Evolutionary conservation across 2,113 vertebrate genomes (phyloP).

Genomic region (Scomber colias): DNA sequence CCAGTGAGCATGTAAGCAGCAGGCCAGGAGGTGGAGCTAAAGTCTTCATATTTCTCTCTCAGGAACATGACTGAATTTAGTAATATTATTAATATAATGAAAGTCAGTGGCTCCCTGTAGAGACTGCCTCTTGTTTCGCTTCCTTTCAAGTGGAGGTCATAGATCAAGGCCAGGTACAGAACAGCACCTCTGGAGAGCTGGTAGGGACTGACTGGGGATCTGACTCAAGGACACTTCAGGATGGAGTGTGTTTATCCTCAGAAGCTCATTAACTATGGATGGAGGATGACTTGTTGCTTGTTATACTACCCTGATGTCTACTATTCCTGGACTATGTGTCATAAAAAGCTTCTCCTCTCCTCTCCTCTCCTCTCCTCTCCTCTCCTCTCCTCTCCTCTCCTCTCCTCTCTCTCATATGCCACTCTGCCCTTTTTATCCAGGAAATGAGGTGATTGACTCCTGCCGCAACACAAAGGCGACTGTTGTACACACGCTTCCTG

Average conservation of each 20-base stretch:
- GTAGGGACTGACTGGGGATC: constrained; percentile 7
- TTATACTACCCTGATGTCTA: constrained; percentile 44
- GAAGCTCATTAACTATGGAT: constrained; percentile 47
- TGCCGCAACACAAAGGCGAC: constrained; percentile 63
- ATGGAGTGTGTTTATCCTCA: constrained; percentile 56
- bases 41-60: constrained; percentile 17
- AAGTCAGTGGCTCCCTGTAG: constrained; percentile 1
- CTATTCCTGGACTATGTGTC: constrained; percentile 36
- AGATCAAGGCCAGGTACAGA: constrained; percentile 13
- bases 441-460: constrained; percentile 69
- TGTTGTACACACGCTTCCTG: constrained; percentile 68
- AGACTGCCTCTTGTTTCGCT: constrained; percentile 23
- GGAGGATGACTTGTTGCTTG: constrained; percentile 46
- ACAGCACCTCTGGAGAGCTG: constrained; percentile 21
- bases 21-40: constrained; percentile 64
- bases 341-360: constrained; percentile 20
- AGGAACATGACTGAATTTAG: constrained; percentile 9
- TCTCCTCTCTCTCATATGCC: neutral
- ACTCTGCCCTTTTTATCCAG: constrained; percentile 47
- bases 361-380: too few relatives aligned
- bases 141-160: constrained; percentile 11
- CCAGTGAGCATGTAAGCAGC: neutral
- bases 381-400: too few relatives aligned
- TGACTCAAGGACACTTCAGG: constrained; percentile 64
- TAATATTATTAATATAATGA: constrained; percentile 10